phyloP scores from a whole-genome alignment of 2,888 invertebrate species.

The Lamproptera curius region DNA sequence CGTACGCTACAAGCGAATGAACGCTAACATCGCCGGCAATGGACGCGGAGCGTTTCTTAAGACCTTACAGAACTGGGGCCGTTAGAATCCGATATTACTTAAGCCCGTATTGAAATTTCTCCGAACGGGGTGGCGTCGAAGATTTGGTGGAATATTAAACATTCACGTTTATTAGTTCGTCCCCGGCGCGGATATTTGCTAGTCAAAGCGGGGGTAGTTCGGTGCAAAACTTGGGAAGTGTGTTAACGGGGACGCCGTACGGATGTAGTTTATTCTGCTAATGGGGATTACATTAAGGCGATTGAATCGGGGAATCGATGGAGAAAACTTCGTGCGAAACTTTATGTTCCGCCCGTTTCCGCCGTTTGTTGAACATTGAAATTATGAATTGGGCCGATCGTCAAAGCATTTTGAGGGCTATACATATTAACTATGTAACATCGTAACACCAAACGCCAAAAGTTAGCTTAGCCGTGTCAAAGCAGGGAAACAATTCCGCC shows the following conservation, averaged over 20 bases:
- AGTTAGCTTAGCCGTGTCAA: no score
- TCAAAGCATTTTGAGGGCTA: no score
- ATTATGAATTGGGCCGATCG: no score
- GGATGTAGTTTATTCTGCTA: slow-evolving; percentile 57
- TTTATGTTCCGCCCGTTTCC: background rate
- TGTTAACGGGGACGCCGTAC: slow-evolving; percentile 62
- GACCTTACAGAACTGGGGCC: slow-evolving; percentile 41
- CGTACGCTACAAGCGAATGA: slow-evolving; percentile 31
- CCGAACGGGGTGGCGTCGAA: slow-evolving; percentile 46
- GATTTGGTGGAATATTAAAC: slow-evolving; percentile 73
- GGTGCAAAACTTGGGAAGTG: slow-evolving; percentile 68
- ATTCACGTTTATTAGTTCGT: slow-evolving; percentile 77
- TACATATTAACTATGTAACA: no score
- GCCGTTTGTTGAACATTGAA: no score
- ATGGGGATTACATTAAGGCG: slow-evolving; percentile 58
- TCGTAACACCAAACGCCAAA: no score
- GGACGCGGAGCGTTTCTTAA: slow-evolving; percentile 36
- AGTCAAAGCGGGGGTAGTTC: slow-evolving; percentile 69
- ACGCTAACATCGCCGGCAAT: slow-evolving; percentile 36
- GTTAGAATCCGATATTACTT: slow-evolving; percentile 58
- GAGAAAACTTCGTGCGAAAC: background rate
- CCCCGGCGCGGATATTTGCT: slow-evolving; percentile 64
- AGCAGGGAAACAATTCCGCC: no score
- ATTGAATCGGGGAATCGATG: slow-evolving; percentile 37
- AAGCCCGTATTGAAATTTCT: slow-evolving; percentile 67